Evolutionary conservation across 2,888 invertebrate genomes (phyloP), one percentile per base, ranked within the genome.

Genomic region (Xestia c-nigrum): DNA sequence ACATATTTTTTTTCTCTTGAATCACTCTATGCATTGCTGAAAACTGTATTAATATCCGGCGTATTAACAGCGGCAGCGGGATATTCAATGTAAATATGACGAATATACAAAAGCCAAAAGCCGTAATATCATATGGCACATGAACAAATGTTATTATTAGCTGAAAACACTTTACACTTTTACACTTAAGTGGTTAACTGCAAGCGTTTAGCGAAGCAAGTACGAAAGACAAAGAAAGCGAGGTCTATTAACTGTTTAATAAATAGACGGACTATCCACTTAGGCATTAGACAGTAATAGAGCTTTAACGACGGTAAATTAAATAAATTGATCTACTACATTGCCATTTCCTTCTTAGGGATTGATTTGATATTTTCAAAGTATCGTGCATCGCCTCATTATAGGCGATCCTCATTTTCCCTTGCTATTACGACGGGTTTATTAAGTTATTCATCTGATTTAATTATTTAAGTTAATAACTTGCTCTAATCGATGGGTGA

Each of bases 271-370:
- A n/a, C 10, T n/a, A n/a, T n/a, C 55, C n/a, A 50, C 24, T 12
- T 38, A n/a, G n/a, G 2, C 46, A 31, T 61, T 31, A 14, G 16
- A 50, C 14, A 4, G 16, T 16, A 52, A 24, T 38, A 46, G 40
- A 76, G 50, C 31, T 64, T 64, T 38, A 40, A 24, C 55, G 21
- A 16, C 24, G 40, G 14, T 38, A 38, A 7, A 76, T 46, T 75
- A 50, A 47, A 59, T 16, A 12, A 31, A 74, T 74, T 75, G 21
- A 59, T 76, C 50, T 43, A 76, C 43, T 50, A 40, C 16, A 61
- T 61, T 3, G 16, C 16, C 16, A 31, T 16, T 19, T 50, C 38
- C 31, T 55, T 21, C 12, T 40, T 6, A 31, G 21, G 10, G n/a
- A 43, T 9, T 43, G 9, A 19, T 14, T 14, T 50, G 6, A 12